These are phyloP conservation scores for Drosophila willistoni DNA, from an alignment of 1,140 invertebrate genomes.

Conservation along the genomic window DNA sequence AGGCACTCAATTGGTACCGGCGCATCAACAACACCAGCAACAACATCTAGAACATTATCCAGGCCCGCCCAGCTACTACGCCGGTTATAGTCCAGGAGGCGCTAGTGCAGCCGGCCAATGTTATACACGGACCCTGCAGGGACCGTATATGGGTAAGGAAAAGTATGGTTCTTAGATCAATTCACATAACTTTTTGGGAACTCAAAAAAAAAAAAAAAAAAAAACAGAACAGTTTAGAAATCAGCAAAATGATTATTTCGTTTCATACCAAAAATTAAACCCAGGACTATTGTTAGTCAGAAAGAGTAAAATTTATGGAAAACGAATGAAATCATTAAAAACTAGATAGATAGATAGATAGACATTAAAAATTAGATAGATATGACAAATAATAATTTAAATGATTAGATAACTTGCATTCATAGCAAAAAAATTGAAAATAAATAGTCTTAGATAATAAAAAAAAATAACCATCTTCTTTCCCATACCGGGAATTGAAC, in stretches of 20 bases:
- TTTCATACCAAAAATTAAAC: no score
- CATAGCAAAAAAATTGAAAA: background rate
- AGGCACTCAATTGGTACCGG: slow-evolving; percentile 43
- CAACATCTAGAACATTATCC: slow-evolving; percentile 84
- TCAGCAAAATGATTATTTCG: background rate
- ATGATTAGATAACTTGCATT: no score
- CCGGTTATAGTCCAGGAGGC: slow-evolving; percentile 86
- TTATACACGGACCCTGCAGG: slow-evolving; percentile 88
- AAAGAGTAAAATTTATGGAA: no score
- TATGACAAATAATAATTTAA: no score
- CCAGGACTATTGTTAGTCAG: no score
- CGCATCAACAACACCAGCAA: slow-evolving; percentile 43
- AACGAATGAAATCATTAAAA: no score
- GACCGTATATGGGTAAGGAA: slow-evolving; percentile 87
- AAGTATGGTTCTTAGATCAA: slow-evolving; percentile 78
- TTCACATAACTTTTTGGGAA: slow-evolving; percentile 6
- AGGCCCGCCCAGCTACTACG: slow-evolving; percentile 87
- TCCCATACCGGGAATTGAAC: slow-evolving; percentile 89
- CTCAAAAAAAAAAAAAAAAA: background rate
- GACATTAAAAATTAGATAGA: no score
- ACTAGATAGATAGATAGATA: no score
- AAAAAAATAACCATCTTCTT: background rate
- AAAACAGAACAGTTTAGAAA: background rate
- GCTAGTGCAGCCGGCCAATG: slow-evolving; percentile 84
- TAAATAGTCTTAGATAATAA: background rate